These are phyloP conservation scores for Listronotus bonariensis DNA, from an alignment of 1,140 invertebrate genomes.

Conservation along the genomic window DNA sequence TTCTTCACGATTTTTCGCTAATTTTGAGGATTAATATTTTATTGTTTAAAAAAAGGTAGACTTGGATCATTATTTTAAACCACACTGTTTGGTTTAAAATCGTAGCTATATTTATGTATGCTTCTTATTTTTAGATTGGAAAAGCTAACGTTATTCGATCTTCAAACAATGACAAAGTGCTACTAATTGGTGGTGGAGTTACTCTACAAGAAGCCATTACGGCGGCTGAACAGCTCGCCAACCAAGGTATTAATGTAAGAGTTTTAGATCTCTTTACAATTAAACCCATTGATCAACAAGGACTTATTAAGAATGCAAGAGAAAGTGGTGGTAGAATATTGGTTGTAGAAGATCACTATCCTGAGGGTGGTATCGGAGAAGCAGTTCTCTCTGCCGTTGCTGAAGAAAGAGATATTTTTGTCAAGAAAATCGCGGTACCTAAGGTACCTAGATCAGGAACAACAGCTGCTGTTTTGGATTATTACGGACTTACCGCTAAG, in stretches of 20 bases:
- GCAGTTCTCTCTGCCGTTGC: constrained; percentile 85
- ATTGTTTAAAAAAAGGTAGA: background rate
- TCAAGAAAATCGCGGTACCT: constrained; percentile 85
- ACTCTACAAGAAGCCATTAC: constrained; percentile 89
- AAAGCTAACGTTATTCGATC: constrained; percentile 79
- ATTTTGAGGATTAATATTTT: too few species aligned
- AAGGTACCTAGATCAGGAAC: constrained; percentile 91
- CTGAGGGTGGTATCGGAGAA: constrained; percentile 93
- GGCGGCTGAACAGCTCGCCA: constrained; percentile 78
- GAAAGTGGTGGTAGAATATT: constrained; percentile 81
- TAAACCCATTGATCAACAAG: constrained; percentile 87
- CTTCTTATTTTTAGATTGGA: constrained; percentile 62
- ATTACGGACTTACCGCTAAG: constrained; percentile 85
- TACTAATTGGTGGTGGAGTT: constrained; percentile 90
- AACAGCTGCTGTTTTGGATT: constrained; percentile 79
- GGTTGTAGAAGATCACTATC: constrained; percentile 97
- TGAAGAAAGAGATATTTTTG: constrained; percentile 69
- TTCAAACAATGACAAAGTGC: constrained; percentile 73
- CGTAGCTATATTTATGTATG: background rate
- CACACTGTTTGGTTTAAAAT: background rate
- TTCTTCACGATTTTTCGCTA: too few species aligned
- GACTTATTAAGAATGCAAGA: constrained; percentile 78
- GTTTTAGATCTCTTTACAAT: constrained; percentile 95
- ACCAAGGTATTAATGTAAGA: constrained; percentile 71
- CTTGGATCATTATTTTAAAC: background rate